Base-by-base conservation (phyloP, 2,113 vertebrate genomes). In the Hirundichthys speculiger region DNA sequence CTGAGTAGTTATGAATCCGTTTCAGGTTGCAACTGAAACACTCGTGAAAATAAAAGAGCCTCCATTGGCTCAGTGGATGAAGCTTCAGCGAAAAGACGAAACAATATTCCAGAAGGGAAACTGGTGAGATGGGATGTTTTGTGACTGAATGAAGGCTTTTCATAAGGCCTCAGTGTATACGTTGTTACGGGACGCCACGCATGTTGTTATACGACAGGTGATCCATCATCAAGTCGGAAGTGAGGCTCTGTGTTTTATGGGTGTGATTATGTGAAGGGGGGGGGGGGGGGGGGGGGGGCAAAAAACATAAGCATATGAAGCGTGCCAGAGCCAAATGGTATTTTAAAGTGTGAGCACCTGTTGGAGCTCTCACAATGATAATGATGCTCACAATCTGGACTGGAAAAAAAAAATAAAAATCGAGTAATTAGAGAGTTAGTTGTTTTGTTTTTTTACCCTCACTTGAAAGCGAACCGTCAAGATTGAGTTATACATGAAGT, bases 341-440 rank as follows among this genome's bases (percentile, higher is more conserved):
- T 65, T 77, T 68, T 62, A 25, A 72, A 83, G 69, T 43, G 43
- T 40, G 40, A 69, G 58, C 22, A 76, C 64, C 72, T 24, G 66
- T 52, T 69, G 71, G 53, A 30, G 45, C 46, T 74, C 71, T 65
- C 59, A 61, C 82, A 88, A 75, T 70, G 19, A 85, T 80, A 85
- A 73, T 79, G 75, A 75, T 58, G 41, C 57, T 58, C 11, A 47
- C 67, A 66, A 48, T 74, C 34, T 68, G 46, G 58, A 48, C 74
- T 50, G 45, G 72, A 80, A 83, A 47, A 77, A 13, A 1, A 30
- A 54, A 38, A 41, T 21, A 39, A 30, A 54, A 38, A 41, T 21
- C 30, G 46, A 34, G 58, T 39, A 53, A 79, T 73, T 48, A 54
- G 25, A 55, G 51, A 62, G 30, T 41, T 14, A 27, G 6, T 27